phyloP scores from a whole-genome alignment of 1,140 invertebrate genomes.

The Asbolus verrucosus region DNA sequence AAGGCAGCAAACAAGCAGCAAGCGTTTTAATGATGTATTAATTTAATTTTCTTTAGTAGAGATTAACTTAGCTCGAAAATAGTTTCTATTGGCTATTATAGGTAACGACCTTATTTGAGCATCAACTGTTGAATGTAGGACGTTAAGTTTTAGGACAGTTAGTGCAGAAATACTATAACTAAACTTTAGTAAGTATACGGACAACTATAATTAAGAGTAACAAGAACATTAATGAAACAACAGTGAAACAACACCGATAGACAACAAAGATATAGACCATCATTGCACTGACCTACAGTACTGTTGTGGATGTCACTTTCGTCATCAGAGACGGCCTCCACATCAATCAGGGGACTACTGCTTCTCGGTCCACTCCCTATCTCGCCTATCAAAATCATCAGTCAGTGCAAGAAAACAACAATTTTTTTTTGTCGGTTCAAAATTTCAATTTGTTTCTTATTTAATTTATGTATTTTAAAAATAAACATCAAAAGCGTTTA shows the following conservation, averaged over 20 bases:
- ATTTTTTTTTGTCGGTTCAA: conserved; percentile 3
- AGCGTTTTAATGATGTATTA: conserved; percentile 18
- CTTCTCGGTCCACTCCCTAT: conserved; percentile 72
- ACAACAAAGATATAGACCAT: conserved; percentile 61
- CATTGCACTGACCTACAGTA: conserved; percentile 72
- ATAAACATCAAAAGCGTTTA: conserved; percentile 30
- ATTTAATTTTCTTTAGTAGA: conserved; percentile 26
- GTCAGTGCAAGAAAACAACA: conserved; percentile 36
- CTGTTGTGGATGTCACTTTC: conserved; percentile 70
- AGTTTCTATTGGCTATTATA: conserved; percentile 20
- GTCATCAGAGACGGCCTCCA: conserved; percentile 79
- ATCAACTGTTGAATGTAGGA: conserved; percentile 12
- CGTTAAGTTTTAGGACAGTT: conserved; percentile 39
- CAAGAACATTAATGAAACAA: conserved; percentile 45
- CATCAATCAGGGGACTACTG: conserved; percentile 79
- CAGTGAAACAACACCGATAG: conserved; percentile 63
- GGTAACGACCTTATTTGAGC: conserved; percentile 18
- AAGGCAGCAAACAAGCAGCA: conserved; percentile 26
- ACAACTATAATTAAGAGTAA: conserved; percentile 43
- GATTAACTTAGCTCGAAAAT: conserved; percentile 19
- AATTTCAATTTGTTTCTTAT: conserved; percentile 38
- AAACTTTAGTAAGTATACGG: conserved; percentile 27
- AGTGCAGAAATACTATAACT: conserved; percentile 40
- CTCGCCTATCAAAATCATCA: conserved; percentile 70
- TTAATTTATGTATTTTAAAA: conserved; percentile 21